Conservation (phyloP, 92 coral and sea anemone genomes). For the Porites cylindrica region DNA sequence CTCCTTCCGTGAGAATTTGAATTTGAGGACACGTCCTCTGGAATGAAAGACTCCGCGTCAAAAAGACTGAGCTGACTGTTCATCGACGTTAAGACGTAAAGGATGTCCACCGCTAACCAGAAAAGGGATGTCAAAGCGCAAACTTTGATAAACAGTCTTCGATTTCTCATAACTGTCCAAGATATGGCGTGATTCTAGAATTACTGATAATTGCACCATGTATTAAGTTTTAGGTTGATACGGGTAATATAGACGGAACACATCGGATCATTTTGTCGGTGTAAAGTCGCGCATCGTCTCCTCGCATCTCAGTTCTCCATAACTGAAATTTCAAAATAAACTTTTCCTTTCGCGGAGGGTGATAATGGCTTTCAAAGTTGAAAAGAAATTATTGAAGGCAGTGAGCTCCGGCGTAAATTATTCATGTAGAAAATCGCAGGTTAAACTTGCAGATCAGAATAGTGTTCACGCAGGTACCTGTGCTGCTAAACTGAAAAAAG, state of each 20-base stretch:
- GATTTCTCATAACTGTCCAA: slow-evolving; percentile 38
- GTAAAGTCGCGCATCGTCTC: neutral
- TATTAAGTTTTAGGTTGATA: neutral
- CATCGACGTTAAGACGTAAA: slow-evolving; percentile 69
- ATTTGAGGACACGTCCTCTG: slow-evolving; percentile 23
- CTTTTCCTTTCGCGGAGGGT: too few relatives aligned
- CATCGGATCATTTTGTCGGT: neutral
- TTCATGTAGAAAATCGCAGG: too few relatives aligned
- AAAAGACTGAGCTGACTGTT: slow-evolving; percentile 78
- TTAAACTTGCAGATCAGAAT: too few relatives aligned
- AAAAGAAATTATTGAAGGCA: too few relatives aligned
- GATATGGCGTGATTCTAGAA: slow-evolving; percentile 7
- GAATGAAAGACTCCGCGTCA: slow-evolving; percentile 67
- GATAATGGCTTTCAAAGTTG: too few relatives aligned
- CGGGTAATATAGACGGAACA: neutral
- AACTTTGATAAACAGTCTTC: slow-evolving; percentile 80
- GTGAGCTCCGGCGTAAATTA: too few relatives aligned
- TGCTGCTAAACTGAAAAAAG: too few relatives aligned
- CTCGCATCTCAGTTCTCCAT: too few relatives aligned
- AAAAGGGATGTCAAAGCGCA: slow-evolving; percentile 79
- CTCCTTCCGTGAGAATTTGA: slow-evolving; percentile 1
- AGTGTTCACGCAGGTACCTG: too few relatives aligned
- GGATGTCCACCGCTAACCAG: slow-evolving; percentile 86
- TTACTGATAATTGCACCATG: slow-evolving; percentile 6
- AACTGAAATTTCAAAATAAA: too few relatives aligned